phyloP scores from a whole-genome alignment of 1,140 invertebrate genomes.

The Theocolax elegans region DNA sequence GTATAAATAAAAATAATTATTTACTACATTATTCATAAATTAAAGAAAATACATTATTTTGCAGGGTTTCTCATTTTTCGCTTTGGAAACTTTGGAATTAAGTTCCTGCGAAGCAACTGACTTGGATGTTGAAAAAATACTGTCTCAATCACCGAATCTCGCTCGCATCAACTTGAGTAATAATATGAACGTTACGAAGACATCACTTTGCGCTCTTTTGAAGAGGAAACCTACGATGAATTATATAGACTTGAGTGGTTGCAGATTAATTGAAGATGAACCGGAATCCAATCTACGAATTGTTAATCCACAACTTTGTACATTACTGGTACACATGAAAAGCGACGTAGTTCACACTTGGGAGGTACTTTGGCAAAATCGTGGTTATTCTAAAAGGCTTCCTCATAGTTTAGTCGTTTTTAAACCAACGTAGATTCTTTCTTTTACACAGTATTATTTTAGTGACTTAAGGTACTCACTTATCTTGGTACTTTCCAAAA shows the following conservation, averaged over 20 bases:
- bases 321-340: slow-evolving; percentile 54
- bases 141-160: slow-evolving; percentile 55
- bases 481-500: too few relatives aligned
- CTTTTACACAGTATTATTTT: neutral
- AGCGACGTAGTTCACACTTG: slow-evolving; percentile 51
- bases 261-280: slow-evolving; percentile 46
- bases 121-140: slow-evolving; percentile 53
- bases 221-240: slow-evolving; percentile 53
- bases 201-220: slow-evolving; percentile 53
- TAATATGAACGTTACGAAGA: slow-evolving; percentile 55
- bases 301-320: slow-evolving; percentile 55
- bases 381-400: slow-evolving; percentile 49
- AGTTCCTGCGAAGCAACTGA: slow-evolving; percentile 56
- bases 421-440: slow-evolving; percentile 48
- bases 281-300: slow-evolving; percentile 49
- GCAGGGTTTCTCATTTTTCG: slow-evolving; percentile 45
- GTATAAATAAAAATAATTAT: too few relatives aligned
- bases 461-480: too few relatives aligned
- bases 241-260: slow-evolving; percentile 57
- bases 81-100: slow-evolving; percentile 58
- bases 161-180: slow-evolving; percentile 55
- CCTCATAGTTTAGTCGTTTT: slow-evolving; percentile 56
- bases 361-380: slow-evolving; percentile 56
- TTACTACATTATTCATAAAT: too few relatives aligned
- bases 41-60: too few relatives aligned